Percentiles rank a stretch among this genome's conserved stretches.
These are phyloP conservation scores for Nezara viridula DNA, from an alignment of 2,888 invertebrate genomes.

Conservation along the genomic window DNA sequence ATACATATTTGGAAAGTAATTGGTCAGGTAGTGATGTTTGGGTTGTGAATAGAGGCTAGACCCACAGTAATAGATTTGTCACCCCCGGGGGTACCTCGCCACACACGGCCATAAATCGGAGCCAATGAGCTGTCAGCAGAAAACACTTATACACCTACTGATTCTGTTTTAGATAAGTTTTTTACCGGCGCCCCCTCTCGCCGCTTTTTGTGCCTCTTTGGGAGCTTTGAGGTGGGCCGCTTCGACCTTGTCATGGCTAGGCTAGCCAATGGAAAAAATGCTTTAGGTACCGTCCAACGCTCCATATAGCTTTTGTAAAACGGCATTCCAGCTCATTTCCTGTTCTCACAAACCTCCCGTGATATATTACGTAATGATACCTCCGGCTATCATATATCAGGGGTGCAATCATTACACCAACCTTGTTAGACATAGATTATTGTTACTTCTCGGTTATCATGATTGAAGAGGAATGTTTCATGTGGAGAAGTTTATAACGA, in stretches of 20 bases:
- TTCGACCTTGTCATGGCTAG: neutral
- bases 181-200: neutral
- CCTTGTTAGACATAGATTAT: neutral
- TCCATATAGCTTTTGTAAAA: constrained; percentile 17
- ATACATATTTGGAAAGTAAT: constrained; percentile 27
- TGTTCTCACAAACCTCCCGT: constrained; percentile 14
- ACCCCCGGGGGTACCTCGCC: constrained; percentile 16
- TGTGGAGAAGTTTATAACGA: no score
- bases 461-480: neutral
- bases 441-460: neutral
- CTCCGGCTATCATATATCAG: neutral
- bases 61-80: constrained; percentile 53
- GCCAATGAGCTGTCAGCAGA: constrained; percentile 55
- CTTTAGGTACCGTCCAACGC: constrained; percentile 36
- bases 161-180: constrained; percentile 56
- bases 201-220: constrained; percentile 22
- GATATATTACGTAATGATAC: constrained; percentile 29
- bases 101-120: constrained; percentile 43
- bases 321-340: constrained; percentile 33
- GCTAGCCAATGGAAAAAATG: constrained; percentile 39
- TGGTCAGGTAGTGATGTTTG: constrained; percentile 50
- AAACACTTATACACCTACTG: constrained; percentile 56
- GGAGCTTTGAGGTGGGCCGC: constrained; percentile 42
- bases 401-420: neutral
- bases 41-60: constrained; percentile 40